These are phyloP conservation scores for Eublepharis macularius DNA, from an alignment of 2,113 vertebrate species.

Conservation along the genomic window DNA sequence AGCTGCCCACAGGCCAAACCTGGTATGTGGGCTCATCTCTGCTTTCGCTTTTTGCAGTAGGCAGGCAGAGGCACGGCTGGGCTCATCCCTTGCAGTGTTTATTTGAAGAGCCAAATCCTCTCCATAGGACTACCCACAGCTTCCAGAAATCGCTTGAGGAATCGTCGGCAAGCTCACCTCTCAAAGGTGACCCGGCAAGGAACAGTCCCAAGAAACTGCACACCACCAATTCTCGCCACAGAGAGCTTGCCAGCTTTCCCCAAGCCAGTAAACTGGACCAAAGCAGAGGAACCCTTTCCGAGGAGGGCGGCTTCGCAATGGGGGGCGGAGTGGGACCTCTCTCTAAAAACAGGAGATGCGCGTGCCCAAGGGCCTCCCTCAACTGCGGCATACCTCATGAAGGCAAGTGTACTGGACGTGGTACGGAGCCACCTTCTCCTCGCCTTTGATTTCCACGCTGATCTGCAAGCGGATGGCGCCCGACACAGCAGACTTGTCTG, in stretches of 20 bases:
- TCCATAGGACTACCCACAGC: too few relatives aligned
- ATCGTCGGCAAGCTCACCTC: neutral
- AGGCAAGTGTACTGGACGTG: conserved; percentile 28
- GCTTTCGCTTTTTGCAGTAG: too few relatives aligned
- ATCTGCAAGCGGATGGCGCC: conserved; percentile 31
- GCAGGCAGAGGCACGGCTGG: fast-evolving
- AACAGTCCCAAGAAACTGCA: fast-evolving
- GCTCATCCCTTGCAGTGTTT: too few relatives aligned
- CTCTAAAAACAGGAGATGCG: too few relatives aligned
- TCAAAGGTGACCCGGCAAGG: neutral
- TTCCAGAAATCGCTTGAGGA: too few relatives aligned
- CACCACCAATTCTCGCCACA: neutral
- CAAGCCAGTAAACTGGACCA: neutral
- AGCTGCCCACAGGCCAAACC: neutral
- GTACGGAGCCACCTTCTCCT: conserved; percentile 28
- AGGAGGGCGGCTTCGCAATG: neutral
- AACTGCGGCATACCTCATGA: neutral
- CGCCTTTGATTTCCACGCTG: conserved; percentile 26
- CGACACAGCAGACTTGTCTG: conserved; percentile 8
- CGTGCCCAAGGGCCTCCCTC: too few relatives aligned
- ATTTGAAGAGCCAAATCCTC: too few relatives aligned
- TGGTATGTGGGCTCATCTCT: neutral
- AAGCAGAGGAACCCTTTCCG: neutral
- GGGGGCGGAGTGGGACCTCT: too few relatives aligned
- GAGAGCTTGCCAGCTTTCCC: too few relatives aligned